A percentile compares a stretch with the other conserved stretches of the same genome.
phyloP scores from a whole-genome alignment of 2,888 invertebrate genomes.

The Drosophila recens region DNA sequence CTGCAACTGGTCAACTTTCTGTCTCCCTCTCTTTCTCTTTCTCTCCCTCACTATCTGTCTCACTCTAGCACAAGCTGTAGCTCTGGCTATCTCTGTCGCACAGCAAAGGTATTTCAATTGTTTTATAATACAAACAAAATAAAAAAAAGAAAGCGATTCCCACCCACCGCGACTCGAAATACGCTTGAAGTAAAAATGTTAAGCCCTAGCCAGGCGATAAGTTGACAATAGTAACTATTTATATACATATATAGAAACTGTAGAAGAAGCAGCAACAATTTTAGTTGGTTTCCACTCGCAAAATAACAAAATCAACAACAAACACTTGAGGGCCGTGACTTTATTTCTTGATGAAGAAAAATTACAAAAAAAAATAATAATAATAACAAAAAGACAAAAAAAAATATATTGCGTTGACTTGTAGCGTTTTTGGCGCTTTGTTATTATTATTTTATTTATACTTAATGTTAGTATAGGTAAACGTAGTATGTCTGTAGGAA shows the following conservation, averaged over 20 bases:
- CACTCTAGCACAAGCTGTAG: neutral
- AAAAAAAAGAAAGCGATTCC: slow-evolving; percentile 24
- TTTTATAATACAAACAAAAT: slow-evolving; percentile 47
- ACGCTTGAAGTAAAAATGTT: slow-evolving; percentile 11
- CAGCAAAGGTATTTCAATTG: slow-evolving; percentile 56
- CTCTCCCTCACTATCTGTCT: slow-evolving; percentile 1
- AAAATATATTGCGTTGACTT: slow-evolving; percentile 11
- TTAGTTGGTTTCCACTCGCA: slow-evolving; percentile 11
- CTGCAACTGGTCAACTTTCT: slow-evolving; percentile 13
- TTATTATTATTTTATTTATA: slow-evolving; percentile 64
- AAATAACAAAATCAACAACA: slow-evolving; percentile 45
- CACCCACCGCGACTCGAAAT: slow-evolving; percentile 31
- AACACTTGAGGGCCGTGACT: slow-evolving; percentile 69
- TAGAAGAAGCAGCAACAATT: slow-evolving; percentile 24
- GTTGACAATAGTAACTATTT: slow-evolving; percentile 2
- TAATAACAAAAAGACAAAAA: slow-evolving; percentile 7
- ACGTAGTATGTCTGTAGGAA: slow-evolving; percentile 1
- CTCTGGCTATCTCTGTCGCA: slow-evolving; percentile 20
- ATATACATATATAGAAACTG: slow-evolving; percentile 8
- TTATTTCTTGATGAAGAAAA: slow-evolving; percentile 44
- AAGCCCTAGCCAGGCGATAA: slow-evolving; percentile 25
- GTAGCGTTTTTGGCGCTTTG: slow-evolving; percentile 62
- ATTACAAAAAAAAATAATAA: slow-evolving; percentile 2
- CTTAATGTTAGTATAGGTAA: slow-evolving; percentile 28
- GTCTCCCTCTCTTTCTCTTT: neutral